Conservation (phyloP, 1,140 invertebrate genomes). For the Rhyacophila brunnea region DNA sequence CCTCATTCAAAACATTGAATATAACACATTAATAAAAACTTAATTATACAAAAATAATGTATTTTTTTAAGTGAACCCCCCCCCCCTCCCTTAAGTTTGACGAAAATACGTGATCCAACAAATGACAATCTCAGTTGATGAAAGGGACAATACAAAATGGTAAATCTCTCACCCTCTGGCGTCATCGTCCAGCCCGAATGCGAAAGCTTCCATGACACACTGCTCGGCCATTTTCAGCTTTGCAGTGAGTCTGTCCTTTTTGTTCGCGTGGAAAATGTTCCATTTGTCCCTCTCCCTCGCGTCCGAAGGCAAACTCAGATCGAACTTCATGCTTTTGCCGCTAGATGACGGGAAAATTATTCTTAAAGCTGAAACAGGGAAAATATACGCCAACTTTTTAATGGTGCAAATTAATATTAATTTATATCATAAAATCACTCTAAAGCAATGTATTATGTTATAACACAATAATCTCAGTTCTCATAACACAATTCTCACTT, state of each 20-base stretch:
- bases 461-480: no score
- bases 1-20: no score
- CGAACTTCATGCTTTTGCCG: constrained; percentile 22
- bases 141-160: background rate
- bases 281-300: constrained; percentile 28
- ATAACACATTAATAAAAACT: no score
- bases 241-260: constrained; percentile 23
- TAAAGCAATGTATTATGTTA: no score
- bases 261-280: constrained; percentile 26
- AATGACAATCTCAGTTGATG: background rate
- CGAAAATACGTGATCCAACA: background rate
- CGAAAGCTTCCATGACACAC: constrained; percentile 31
- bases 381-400: no score
- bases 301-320: constrained; percentile 28
- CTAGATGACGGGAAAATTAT: constrained; percentile 17
- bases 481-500: no score
- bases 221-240: constrained; percentile 32
- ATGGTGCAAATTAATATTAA: no score
- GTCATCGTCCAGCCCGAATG: constrained; percentile 26
- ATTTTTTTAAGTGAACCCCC: no score
- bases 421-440: no score
- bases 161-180: constrained; percentile 12
- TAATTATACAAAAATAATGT: no score
- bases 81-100: no score
- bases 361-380: constrained; percentile 16